These are phyloP conservation scores for Popillia japonica DNA, from an alignment of 1,140 invertebrate genomes.

Conservation along the genomic window DNA sequence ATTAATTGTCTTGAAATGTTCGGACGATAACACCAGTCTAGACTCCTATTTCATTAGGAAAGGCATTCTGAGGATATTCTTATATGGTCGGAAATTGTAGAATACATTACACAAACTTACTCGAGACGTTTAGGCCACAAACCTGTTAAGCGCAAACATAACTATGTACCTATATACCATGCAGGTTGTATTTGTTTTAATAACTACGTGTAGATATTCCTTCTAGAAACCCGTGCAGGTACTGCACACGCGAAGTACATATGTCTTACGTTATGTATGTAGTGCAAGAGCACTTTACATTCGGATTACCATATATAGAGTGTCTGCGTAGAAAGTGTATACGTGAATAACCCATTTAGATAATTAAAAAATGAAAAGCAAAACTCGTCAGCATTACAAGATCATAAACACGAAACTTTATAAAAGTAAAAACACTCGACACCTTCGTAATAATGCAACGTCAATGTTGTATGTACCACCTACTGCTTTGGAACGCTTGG, in stretches of 20 bases:
- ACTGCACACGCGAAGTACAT: no score
- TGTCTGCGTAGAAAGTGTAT: constrained; percentile 5
- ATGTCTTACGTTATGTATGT: neutral
- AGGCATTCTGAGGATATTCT: neutral
- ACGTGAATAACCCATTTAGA: neutral
- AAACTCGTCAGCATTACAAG: constrained; percentile 7
- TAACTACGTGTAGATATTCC: no score
- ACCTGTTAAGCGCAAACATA: neutral
- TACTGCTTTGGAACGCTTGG: neutral
- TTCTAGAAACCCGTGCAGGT: no score
- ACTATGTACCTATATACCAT: neutral
- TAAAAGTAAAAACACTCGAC: constrained; percentile 3
- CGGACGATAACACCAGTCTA: neutral
- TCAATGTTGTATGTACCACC: neutral
- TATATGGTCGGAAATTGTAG: neutral
- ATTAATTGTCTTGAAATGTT: constrained; percentile 7
- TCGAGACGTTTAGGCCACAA: neutral
- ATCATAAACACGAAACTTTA: constrained; percentile 2
- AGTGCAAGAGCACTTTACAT: neutral
- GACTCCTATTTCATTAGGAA: neutral
- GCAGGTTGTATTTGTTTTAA: no score
- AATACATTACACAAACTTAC: neutral
- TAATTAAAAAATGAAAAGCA: constrained; percentile 16
- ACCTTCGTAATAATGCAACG: neutral
- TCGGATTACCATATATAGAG: neutral